Percentiles rank a stretch among this genome's conserved stretches.
These are phyloP conservation scores for Cirrhinus molitorella DNA, from an alignment of 2,797 vertebrate species.

Conservation along the genomic window DNA sequence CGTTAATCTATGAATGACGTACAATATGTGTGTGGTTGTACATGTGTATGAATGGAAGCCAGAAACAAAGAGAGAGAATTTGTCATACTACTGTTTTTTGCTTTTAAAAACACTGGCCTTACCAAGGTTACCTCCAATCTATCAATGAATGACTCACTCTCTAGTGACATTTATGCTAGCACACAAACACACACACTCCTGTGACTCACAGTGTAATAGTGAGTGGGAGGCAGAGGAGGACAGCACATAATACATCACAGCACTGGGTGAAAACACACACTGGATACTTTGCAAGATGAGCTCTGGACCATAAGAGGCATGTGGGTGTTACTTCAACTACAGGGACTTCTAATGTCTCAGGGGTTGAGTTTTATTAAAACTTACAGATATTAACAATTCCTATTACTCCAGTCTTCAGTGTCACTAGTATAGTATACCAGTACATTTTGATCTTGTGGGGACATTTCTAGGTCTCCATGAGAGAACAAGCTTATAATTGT, in stretches of 20 bases:
- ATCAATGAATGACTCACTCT: conserved; percentile 62
- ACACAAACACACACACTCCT: conserved; percentile 16
- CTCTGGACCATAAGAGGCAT: neutral
- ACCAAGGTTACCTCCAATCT: conserved; percentile 49
- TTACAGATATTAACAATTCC: neutral
- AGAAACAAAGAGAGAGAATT: conserved; percentile 29
- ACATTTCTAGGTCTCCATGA: neutral
- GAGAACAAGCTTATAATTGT: neutral
- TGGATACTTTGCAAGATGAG: conserved; percentile 23
- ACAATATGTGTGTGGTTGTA: neutral
- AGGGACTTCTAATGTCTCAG: neutral
- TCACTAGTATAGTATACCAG: neutral
- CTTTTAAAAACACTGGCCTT: conserved; percentile 35
- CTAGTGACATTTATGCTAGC: conserved; percentile 47
- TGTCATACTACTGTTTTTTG: neutral
- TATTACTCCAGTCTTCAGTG: neutral
- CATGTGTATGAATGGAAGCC: conserved; percentile 1
- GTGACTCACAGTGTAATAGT: conserved; percentile 54
- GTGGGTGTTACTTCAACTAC: conserved; percentile 18
- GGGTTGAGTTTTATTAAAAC: neutral
- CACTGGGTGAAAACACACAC: conserved; percentile 41
- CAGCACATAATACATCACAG: conserved; percentile 51
- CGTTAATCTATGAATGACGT: neutral
- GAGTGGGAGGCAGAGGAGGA: conserved; percentile 45
- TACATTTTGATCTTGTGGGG: no score